A percentile compares a stretch with the other conserved stretches of the same genome.
Conservation (phyloP, 1,140 invertebrate genomes). For the Brachionus paranguensis region DNA sequence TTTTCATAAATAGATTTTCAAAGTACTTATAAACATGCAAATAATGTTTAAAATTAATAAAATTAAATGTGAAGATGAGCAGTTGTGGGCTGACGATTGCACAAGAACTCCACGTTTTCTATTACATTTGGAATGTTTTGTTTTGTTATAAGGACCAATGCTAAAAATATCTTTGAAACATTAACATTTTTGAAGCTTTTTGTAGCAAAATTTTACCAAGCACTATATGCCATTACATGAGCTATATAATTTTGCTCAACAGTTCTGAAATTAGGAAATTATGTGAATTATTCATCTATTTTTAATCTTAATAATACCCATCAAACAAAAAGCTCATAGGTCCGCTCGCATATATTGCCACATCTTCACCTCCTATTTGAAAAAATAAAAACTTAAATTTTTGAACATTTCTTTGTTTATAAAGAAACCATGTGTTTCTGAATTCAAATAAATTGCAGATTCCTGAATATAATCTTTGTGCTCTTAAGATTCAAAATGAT, state of each 20-base stretch:
- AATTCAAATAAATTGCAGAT: slow-evolving; percentile 66
- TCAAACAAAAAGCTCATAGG: slow-evolving; percentile 74
- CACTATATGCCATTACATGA: slow-evolving; percentile 38
- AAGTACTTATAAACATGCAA: background rate
- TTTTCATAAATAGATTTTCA: no score
- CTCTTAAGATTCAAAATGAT: slow-evolving; percentile 42
- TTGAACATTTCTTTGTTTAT: background rate
- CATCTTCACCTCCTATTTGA: slow-evolving; percentile 41
- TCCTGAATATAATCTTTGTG: slow-evolving; percentile 42
- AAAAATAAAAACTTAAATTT: background rate
- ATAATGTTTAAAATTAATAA: background rate
- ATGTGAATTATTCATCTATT: background rate
- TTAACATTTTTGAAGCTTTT: background rate
- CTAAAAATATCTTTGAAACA: background rate
- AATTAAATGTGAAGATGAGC: background rate
- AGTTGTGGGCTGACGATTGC: background rate
- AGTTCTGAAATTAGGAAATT: background rate
- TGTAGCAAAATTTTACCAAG: background rate
- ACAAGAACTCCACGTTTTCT: background rate
- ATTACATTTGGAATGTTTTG: background rate
- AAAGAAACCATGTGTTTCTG: slow-evolving; percentile 50
- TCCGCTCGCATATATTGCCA: slow-evolving; percentile 58
- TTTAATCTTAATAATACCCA: background rate
- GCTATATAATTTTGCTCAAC: slow-evolving; percentile 36
- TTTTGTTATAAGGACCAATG: slow-evolving; percentile 27